Evolutionary conservation across 2,888 invertebrate genomes (phyloP).

Genomic region (Melolontha melolontha): DNA sequence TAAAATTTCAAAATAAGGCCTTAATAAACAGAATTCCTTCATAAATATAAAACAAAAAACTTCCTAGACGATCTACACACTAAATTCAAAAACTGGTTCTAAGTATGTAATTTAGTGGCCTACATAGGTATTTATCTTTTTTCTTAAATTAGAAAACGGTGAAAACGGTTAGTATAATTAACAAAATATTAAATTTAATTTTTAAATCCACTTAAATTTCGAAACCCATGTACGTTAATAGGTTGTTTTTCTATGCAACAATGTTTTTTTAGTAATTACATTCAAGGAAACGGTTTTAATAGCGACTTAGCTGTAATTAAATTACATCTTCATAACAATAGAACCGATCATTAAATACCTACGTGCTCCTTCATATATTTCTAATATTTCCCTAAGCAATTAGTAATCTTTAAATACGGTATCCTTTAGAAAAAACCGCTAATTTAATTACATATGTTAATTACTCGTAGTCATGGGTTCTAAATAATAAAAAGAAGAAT

Average conservation of each 20-base stretch:
- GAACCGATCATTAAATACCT: slow-evolving; percentile 37
- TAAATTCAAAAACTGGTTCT: no score
- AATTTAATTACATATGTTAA: slow-evolving; percentile 42
- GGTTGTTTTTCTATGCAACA: slow-evolving; percentile 28
- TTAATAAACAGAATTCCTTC: no score
- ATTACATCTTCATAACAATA: slow-evolving; percentile 36
- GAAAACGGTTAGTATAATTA: slow-evolving; percentile 35
- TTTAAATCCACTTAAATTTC: slow-evolving; percentile 35
- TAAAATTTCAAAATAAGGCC: no score
- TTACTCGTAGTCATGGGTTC: slow-evolving; percentile 38
- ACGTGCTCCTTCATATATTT: slow-evolving; percentile 38
- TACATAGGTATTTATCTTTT: slow-evolving; percentile 27
- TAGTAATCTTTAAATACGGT: slow-evolving; percentile 38
- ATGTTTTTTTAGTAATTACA: slow-evolving; percentile 40
- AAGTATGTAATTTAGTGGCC: neutral
- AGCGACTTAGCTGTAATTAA: slow-evolving; percentile 34
- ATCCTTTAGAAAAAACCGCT: slow-evolving; percentile 40
- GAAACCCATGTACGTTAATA: slow-evolving; percentile 33
- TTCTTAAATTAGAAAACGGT: slow-evolving; percentile 22
- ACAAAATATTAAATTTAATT: slow-evolving; percentile 23
- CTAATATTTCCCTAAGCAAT: slow-evolving; percentile 39
- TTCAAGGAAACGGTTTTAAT: slow-evolving; percentile 39
- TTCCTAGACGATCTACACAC: no score
- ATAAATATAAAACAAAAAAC: no score
- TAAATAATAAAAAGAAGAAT: slow-evolving; percentile 27